Percentiles rank a stretch among this genome's conserved stretches.
Evolutionary conservation across 2,888 invertebrate species (phyloP).

Genomic region (Diaprepes abbreviatus): DNA sequence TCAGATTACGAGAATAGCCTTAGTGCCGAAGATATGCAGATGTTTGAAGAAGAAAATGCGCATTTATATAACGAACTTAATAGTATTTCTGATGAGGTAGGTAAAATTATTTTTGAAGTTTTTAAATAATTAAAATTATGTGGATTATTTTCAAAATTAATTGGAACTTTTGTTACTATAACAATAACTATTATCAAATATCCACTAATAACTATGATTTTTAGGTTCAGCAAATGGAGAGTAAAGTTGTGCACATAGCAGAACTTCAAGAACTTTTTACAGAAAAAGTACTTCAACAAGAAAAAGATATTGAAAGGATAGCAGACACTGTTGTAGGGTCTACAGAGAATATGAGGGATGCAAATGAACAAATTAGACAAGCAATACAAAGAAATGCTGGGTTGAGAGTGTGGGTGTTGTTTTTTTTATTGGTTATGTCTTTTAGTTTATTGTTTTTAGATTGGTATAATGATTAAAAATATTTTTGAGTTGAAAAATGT

Average conservation of each 20-base stretch:
- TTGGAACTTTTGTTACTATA: neutral
- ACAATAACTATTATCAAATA: neutral
- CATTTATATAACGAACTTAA: slow-evolving; percentile 89
- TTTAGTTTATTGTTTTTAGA: slow-evolving; percentile 96
- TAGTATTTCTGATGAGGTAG: slow-evolving; percentile 90
- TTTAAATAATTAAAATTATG: too few species aligned
- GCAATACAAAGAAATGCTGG: slow-evolving; percentile 98
- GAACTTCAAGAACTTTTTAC: slow-evolving; percentile 96
- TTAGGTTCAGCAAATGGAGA: slow-evolving; percentile 77
- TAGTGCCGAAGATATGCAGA: slow-evolving; percentile 89
- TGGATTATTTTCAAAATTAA: too few species aligned
- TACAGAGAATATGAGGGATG: slow-evolving; percentile 95
- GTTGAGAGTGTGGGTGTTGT: slow-evolving; percentile 92
- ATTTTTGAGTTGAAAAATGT: neutral
- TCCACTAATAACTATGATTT: neutral
- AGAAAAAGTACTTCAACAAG: slow-evolving; percentile 95
- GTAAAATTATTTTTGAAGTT: too few species aligned
- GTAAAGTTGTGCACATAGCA: slow-evolving; percentile 95
- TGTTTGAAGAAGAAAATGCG: slow-evolving; percentile 93
- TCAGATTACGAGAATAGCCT: slow-evolving; percentile 75
- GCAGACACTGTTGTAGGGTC: slow-evolving; percentile 90
- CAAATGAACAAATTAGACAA: slow-evolving; percentile 96
- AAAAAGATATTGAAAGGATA: slow-evolving; percentile 92
- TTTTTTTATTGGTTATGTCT: slow-evolving; percentile 95
- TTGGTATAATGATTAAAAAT: slow-evolving; percentile 92